Percentiles rank a stretch among this genome's conserved stretches.
These are phyloP conservation scores for Zaprionus ghesquierei DNA, from an alignment of 1,140 invertebrate genomes.

Conservation along the genomic window DNA sequence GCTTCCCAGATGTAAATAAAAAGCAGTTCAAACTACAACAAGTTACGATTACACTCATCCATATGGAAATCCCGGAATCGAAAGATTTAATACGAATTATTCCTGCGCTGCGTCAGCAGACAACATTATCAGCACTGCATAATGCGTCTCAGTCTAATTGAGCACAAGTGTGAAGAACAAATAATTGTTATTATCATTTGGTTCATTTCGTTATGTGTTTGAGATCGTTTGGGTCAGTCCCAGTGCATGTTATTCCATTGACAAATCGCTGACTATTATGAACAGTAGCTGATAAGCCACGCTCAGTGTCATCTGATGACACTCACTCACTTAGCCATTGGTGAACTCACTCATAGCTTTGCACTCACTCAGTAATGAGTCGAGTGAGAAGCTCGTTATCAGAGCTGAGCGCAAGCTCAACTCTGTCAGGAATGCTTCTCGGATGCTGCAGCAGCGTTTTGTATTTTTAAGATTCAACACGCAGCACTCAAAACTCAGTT, in stretches of 20 bases:
- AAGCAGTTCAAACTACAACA: conserved; percentile 48
- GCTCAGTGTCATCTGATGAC: background rate
- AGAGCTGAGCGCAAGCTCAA: conserved; percentile 54
- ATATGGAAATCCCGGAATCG: background rate
- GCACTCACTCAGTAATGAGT: conserved; percentile 2
- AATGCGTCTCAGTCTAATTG: conserved; percentile 18
- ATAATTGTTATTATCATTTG: background rate
- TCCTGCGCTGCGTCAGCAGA: background rate
- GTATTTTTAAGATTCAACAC: conserved; percentile 44
- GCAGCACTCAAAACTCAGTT: conserved; percentile 49
- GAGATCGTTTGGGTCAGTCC: background rate
- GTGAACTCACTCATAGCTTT: conserved; percentile 4
- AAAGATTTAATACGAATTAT: background rate
- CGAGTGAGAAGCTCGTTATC: conserved; percentile 43
- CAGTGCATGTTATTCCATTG: background rate
- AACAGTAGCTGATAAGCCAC: conserved; percentile 3
- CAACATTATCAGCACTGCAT: conserved; percentile 1
- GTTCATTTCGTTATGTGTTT: conserved; percentile 1
- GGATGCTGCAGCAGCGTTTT: conserved; percentile 34
- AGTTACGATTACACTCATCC: background rate
- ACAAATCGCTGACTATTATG: conserved; percentile 13
- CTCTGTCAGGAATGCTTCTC: background rate
- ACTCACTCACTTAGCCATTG: conserved; percentile 1
- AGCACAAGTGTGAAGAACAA: background rate
- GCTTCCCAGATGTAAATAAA: background rate